These are phyloP conservation scores for Stegana nigrithorax DNA, from an alignment of 2,888 invertebrate genomes.

Conservation along the genomic window DNA sequence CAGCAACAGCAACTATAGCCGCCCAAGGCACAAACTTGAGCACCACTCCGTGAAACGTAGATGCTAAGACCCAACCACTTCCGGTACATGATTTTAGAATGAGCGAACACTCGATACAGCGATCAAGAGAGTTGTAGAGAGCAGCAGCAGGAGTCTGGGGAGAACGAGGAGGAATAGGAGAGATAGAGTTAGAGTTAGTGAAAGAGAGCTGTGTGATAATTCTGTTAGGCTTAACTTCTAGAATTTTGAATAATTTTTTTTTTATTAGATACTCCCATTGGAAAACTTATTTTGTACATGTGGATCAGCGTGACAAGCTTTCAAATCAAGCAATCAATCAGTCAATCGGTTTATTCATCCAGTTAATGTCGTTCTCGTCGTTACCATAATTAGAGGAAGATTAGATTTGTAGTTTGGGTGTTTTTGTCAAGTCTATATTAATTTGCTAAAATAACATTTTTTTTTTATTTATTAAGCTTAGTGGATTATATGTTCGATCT, in stretches of 20 bases:
- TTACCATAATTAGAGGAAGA: constrained; percentile 30
- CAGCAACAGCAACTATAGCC: not conserved
- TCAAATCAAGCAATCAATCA: constrained; percentile 1
- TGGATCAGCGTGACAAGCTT: not conserved
- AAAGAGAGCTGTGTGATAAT: constrained; percentile 2
- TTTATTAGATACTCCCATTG: not conserved
- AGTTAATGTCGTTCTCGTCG: not conserved
- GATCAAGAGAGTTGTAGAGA: not conserved
- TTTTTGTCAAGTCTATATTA: constrained; percentile 6
- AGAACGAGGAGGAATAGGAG: not conserved
- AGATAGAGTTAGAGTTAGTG: not conserved
- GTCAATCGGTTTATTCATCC: not conserved
- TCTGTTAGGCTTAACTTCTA: not conserved
- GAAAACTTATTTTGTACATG: not conserved
- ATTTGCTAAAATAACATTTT: constrained; percentile 10
- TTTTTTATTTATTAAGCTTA: constrained; percentile 23
- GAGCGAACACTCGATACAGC: too few relatives aligned
- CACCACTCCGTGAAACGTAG: not conserved
- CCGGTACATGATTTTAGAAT: not conserved
- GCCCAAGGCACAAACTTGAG: not conserved
- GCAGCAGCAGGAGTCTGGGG: not conserved
- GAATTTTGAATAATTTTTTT: not conserved
- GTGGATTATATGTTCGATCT: not conserved
- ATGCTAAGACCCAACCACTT: not conserved
- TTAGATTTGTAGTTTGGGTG: constrained; percentile 22